Conservation (phyloP, 2,888 invertebrate species). For the Mimachlamys varia region DNA sequence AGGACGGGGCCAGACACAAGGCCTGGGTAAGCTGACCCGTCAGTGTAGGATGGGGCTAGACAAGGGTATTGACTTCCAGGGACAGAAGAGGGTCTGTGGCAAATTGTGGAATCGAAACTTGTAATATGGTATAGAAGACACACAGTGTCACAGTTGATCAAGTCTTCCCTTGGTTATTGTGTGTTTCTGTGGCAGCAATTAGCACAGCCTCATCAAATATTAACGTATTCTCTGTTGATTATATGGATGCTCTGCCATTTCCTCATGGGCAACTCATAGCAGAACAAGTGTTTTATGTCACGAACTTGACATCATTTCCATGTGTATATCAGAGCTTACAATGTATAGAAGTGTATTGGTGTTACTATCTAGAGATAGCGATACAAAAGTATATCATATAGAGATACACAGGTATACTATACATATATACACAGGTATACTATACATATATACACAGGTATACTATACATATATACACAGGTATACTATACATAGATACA, state of each 20-base stretch:
- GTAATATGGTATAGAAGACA: background rate
- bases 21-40: too few relatives aligned
- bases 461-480: background rate
- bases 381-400: background rate
- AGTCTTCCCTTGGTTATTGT: background rate
- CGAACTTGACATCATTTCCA: too few relatives aligned
- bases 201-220: constrained; percentile 15
- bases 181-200: background rate
- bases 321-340: too few relatives aligned
- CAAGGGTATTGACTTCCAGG: too few relatives aligned
- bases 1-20: too few relatives aligned
- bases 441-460: background rate
- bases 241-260: background rate
- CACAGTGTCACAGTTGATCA: background rate
- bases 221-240: background rate
- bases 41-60: too few relatives aligned
- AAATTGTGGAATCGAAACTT: too few relatives aligned
- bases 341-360: background rate
- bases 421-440: background rate
- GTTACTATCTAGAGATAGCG: background rate
- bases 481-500: background rate
- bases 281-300: background rate
- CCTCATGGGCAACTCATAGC: background rate
- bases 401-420: background rate
- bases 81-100: too few relatives aligned